phyloP scores from a whole-genome alignment of 1,140 invertebrate genomes.

The Drosophila azteca region DNA sequence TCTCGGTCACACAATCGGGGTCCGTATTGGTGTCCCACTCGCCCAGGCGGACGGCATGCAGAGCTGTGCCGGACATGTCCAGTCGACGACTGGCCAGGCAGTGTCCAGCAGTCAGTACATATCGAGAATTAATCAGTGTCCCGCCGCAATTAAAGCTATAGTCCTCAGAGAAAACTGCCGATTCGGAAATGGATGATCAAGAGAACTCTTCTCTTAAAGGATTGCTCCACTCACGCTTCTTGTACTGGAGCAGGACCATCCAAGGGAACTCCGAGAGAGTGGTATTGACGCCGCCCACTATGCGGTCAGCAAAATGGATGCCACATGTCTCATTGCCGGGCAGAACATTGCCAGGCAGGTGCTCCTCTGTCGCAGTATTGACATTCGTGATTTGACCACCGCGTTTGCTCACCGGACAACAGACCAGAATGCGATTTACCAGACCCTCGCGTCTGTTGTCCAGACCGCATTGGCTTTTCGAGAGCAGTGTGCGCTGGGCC shows the following conservation, averaged over 20 bases:
- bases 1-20: constrained; percentile 68
- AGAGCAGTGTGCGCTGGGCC: constrained; percentile 35
- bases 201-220: not conserved
- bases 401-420: constrained; percentile 50
- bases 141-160: constrained; percentile 85
- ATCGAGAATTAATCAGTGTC: constrained; percentile 85
- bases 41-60: constrained; percentile 77
- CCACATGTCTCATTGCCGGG: constrained; percentile 82
- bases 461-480: constrained; percentile 66
- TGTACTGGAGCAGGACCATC: constrained; percentile 86
- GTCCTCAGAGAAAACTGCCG: constrained; percentile 31
- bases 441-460: constrained; percentile 54
- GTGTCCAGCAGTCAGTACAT: constrained; percentile 86
- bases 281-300: constrained; percentile 86
- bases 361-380: not conserved
- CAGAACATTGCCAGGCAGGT: constrained; percentile 53
- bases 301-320: constrained; percentile 84
- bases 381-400: not conserved
- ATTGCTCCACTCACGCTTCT: constrained; percentile 50
- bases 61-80: constrained; percentile 77
- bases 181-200: not conserved
- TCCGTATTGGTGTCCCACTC: constrained; percentile 74
- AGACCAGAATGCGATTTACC: constrained; percentile 62
- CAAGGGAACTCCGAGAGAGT: constrained; percentile 88
- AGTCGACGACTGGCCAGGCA: constrained; percentile 85